Evolutionary conservation across 2,888 invertebrate species (phyloP), one percentile per base, ranked within the genome.

Genomic region (Macrophya alboannulata): DNA sequence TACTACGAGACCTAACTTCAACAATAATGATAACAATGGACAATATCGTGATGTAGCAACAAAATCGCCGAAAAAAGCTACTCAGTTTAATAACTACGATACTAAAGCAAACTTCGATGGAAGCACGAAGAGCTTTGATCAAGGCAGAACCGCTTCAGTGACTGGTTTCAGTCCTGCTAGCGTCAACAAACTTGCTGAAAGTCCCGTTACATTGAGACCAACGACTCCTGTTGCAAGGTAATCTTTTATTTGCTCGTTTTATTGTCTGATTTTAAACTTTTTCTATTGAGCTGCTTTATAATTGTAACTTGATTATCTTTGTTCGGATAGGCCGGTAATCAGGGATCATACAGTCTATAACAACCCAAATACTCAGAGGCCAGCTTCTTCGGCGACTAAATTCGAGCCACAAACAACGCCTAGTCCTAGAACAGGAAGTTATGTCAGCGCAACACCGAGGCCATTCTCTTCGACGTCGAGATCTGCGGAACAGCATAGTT

Each of bases 141-240:
- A 68, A 21, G 86, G 91, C 31, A 91, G 90, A 87, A 90, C 93
- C 0, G 91, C 92, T 10, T 86, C 89, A 1, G 93, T 90, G 0
- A 91, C 92, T 86, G 93, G 93, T 43, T 93, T 93, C 87, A 93
- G 93, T 85, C 93, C 93, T 4, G 91, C 93, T 0, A 93, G 93
- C 68, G 91, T 93, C 17, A 93, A 93, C 84, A 91, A 92, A 85
- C 89, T 93, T 4, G 93, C 93, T 4, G 93, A 93, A 68, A 90
- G 91, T 12, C 90, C 92, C 0, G 71, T 68, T 12, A 83, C 83
- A 4, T 31, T 71, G 65, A 90, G 91, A 81, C 87, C 91, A 2
- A 93, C 93, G 2, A 93, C 93, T 37, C 92, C 92, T 2, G 90
- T 90, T 15, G 90, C 92, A 71, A 92, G 92, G 93, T 93, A 89